Base-by-base conservation (phyloP, 2,888 invertebrate species). In the Cyclophora punctaria region DNA sequence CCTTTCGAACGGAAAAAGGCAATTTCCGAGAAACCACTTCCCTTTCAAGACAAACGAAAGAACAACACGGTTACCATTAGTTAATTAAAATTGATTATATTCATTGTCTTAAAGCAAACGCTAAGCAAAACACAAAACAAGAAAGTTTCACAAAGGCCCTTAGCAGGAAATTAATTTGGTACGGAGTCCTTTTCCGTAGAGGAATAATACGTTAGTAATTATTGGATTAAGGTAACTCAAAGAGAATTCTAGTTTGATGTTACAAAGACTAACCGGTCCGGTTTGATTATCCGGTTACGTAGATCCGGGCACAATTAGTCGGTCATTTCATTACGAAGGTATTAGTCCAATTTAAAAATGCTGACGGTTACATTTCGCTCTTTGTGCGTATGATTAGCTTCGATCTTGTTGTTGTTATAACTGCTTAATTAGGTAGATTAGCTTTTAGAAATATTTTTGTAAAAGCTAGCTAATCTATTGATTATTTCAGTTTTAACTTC, bases 281-380 rank as follows among this genome's bases (percentile, higher is more conserved):
- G 4, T 5, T 5, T 37, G 37, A 37, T 37, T 37, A 37, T 37
- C 37, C 5, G 5, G 37, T 37, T 37, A 37, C 37, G 48, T 53
- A 50, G 50, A 48, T 41, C 46, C 34, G 40, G 47, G 45, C 43
- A 34, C 54, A 58, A 60, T 37, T 37, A 37, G 37, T 5, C 37
- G 37, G 4, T 37, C 37, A 37, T 37, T 37, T 37, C 37, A 37
- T 37, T 37, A 37, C 37, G 4, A 37, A 37, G 5, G 4, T 4
- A 37, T 37, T 37, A 37, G 37, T 37, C 5, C 37, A 37, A 37
- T 37, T 37, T 37, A 37, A 37, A 37, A 37, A 37, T 37, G 37
- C 37, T 37, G 37, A 37, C 37, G 37, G 37, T 37, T 51, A 58
- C 57, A 56, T 44, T 56, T 50, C 53, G 49, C 52, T 52, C 20